phyloP scores from a whole-genome alignment of 2,888 invertebrate species.

The Anodontia alba region DNA sequence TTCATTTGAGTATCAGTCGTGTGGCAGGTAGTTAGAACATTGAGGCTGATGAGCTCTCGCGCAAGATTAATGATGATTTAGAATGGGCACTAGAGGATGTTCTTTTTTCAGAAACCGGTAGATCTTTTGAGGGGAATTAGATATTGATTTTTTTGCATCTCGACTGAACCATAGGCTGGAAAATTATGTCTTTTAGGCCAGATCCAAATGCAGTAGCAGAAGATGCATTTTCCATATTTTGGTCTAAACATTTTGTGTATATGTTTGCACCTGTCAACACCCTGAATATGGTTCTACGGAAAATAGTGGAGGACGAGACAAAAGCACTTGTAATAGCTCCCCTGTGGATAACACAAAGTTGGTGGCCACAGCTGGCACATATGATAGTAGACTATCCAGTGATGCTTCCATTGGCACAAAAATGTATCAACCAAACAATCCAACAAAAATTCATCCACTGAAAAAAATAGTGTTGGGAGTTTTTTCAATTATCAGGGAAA shows the following conservation, averaged over 20 bases:
- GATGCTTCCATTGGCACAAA: not conserved
- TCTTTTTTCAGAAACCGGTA: not conserved
- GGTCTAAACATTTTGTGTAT: not conserved
- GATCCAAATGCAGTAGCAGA: not conserved
- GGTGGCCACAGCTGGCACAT: constrained; percentile 3
- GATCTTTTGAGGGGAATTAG: not conserved
- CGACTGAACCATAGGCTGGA: not conserved
- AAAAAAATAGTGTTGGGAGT: constrained; percentile 21
- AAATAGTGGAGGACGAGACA: constrained; percentile 4
- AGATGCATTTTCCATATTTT: constrained; percentile 15
- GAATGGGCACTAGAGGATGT: not conserved
- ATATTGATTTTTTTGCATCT: not conserved
- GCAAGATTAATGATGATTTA: not conserved
- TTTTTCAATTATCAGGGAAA: constrained; percentile 37
- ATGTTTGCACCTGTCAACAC: constrained; percentile 18
- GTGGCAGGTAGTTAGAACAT: not conserved
- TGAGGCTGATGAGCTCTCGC: not conserved
- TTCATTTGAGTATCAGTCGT: not conserved
- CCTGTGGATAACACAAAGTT: constrained; percentile 1
- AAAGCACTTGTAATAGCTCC: not conserved
- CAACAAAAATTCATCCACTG: constrained; percentile 12
- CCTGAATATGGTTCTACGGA: not conserved
- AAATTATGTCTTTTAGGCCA: not conserved
- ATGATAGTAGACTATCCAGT: not conserved
- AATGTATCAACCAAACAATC: constrained; percentile 22